phyloP scores from a whole-genome alignment of 2,113 vertebrate genomes.

The Atractosteus spatula region DNA sequence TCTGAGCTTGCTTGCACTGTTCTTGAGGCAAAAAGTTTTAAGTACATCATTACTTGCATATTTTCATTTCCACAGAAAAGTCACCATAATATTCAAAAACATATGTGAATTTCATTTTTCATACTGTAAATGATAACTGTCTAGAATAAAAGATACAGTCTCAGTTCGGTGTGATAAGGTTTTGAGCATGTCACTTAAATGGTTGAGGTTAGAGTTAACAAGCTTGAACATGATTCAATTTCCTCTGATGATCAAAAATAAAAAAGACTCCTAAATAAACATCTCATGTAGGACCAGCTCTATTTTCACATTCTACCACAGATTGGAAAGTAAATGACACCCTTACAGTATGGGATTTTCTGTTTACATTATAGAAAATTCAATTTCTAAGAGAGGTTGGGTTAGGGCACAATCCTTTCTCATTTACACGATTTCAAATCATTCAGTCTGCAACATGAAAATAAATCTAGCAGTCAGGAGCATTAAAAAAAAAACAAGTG shows the following conservation, averaged over 20 bases:
- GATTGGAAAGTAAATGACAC: slow-evolving; percentile 49
- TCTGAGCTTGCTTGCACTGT: too few species aligned
- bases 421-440: slow-evolving; percentile 69
- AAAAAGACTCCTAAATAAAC: slow-evolving; percentile 33
- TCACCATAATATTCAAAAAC: background rate
- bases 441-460: slow-evolving; percentile 72
- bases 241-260: slow-evolving; percentile 24
- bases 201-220: slow-evolving; percentile 19
- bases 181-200: slow-evolving; percentile 19
- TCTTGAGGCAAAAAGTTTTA: too few species aligned
- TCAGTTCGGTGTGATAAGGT: background rate
- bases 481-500: slow-evolving; percentile 34
- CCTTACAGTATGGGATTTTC: slow-evolving; percentile 54
- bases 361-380: slow-evolving; percentile 74
- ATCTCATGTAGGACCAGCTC: slow-evolving; percentile 31
- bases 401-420: slow-evolving; percentile 62
- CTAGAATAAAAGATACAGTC: background rate
- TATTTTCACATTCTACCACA: slow-evolving; percentile 36
- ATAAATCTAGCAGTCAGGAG: slow-evolving; percentile 39
- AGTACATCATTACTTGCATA: too few species aligned
- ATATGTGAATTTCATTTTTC: background rate
- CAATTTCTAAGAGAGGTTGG: slow-evolving; percentile 72
- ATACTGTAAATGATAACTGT: background rate
- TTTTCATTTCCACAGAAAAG: too few species aligned
- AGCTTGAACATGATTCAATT: slow-evolving; percentile 18